These are phyloP conservation scores for Melikaiella ostensackeni DNA, from an alignment of 2,888 invertebrate genomes.

Conservation along the genomic window DNA sequence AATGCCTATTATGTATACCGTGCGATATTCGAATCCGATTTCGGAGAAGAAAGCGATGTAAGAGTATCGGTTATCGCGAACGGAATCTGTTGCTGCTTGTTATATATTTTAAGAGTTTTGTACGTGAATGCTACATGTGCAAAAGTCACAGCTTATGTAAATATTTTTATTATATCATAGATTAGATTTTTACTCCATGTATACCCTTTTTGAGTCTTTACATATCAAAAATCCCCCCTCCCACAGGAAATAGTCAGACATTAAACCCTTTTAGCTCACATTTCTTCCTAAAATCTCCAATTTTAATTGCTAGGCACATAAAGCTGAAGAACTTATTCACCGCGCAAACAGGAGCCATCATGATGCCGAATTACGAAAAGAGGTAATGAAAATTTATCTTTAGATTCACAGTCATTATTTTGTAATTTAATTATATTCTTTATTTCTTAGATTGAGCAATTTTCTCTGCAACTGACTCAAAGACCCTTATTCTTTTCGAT, in stretches of 20 bases:
- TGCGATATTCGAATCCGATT: not conserved
- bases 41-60: not conserved
- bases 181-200: too few relatives aligned
- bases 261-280: too few relatives aligned
- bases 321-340: not conserved
- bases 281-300: too few relatives aligned
- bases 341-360: not conserved
- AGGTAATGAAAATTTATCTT: not conserved
- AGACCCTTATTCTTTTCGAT: constrained; percentile 54
- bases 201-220: too few relatives aligned
- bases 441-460: constrained; percentile 50
- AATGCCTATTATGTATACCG: not conserved
- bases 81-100: not conserved
- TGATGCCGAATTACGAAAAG: not conserved
- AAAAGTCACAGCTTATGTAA: not conserved
- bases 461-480: constrained; percentile 57
- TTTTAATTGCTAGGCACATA: not conserved
- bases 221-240: too few relatives aligned
- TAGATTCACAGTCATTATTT: not conserved
- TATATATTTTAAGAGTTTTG: not conserved
- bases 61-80: not conserved
- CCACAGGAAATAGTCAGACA: too few relatives aligned
- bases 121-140: not conserved
- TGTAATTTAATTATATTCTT: not conserved
- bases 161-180: not conserved